Conservation (phyloP, 2,797 vertebrate genomes). For the Rhabdophis nuchalis region DNA sequence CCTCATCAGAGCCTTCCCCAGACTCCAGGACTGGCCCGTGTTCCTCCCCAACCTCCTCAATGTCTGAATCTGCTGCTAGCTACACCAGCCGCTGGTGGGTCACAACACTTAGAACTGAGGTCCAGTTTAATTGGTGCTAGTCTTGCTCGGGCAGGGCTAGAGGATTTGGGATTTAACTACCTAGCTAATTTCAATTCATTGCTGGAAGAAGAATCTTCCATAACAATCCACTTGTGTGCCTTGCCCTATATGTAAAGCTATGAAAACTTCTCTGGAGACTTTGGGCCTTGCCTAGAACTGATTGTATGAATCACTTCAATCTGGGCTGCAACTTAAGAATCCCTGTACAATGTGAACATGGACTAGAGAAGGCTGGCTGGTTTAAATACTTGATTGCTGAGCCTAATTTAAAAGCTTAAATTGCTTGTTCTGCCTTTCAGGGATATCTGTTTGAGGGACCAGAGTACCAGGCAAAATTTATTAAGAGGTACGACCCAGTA, state of each 20-base stretch:
- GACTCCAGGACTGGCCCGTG: too few relatives aligned
- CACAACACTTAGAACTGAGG: neutral
- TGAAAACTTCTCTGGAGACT: neutral
- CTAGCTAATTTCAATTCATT: neutral
- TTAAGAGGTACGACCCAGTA: neutral
- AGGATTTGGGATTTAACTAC: neutral
- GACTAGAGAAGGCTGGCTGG: neutral
- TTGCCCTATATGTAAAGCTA: neutral
- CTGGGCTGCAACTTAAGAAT: neutral
- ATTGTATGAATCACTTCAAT: neutral
- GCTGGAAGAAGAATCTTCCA: neutral
- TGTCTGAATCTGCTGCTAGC: too few relatives aligned
- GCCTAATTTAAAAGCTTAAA: neutral
- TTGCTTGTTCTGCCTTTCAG: neutral
- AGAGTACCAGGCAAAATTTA: neutral
- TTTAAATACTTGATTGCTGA: neutral
- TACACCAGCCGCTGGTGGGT: too few relatives aligned
- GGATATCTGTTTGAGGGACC: neutral
- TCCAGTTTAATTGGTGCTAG: neutral
- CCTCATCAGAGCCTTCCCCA: too few relatives aligned
- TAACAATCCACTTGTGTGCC: neutral
- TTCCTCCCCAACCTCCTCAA: too few relatives aligned
- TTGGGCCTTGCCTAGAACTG: neutral
- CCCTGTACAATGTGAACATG: neutral
- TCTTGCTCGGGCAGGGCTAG: neutral